Evolutionary conservation across 2,888 invertebrate species (phyloP).

Genomic region (Archaeoteleia sp.): DNA sequence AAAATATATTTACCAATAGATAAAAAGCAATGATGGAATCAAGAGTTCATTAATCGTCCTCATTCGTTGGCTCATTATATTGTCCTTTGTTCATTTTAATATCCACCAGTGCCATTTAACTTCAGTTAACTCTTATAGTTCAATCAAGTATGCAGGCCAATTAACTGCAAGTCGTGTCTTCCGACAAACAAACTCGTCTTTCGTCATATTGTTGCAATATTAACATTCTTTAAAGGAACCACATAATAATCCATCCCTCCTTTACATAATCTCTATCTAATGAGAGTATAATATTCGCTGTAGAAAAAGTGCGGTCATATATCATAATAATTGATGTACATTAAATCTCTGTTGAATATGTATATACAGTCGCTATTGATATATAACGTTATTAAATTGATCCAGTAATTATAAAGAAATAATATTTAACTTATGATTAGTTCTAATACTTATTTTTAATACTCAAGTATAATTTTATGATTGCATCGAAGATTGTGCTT

Average conservation of each 20-base stretch:
- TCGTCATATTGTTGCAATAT: constrained; percentile 48
- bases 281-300: constrained; percentile 10
- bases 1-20: no score
- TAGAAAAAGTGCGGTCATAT: constrained; percentile 16
- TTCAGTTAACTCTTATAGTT: constrained; percentile 53
- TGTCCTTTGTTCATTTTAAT: constrained; percentile 51
- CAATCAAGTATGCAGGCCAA: constrained; percentile 51
- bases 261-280: constrained; percentile 10
- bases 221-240: constrained; percentile 37
- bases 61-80: constrained; percentile 49
- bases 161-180: constrained; percentile 47
- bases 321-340: constrained; percentile 34
- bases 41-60: constrained; percentile 44
- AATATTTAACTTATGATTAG: no score
- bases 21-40: constrained; percentile 22
- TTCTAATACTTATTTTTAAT: no score
- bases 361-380: no score
- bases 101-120: constrained; percentile 48
- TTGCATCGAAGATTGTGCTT: no score
- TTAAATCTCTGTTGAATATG: no score
- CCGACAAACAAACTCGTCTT: constrained; percentile 52
- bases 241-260: constrained; percentile 9
- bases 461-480: no score
- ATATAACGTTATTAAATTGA: no score
- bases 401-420: no score